Conservation (phyloP, 2,797 vertebrate genomes). For the Harpagifer antarcticus region DNA sequence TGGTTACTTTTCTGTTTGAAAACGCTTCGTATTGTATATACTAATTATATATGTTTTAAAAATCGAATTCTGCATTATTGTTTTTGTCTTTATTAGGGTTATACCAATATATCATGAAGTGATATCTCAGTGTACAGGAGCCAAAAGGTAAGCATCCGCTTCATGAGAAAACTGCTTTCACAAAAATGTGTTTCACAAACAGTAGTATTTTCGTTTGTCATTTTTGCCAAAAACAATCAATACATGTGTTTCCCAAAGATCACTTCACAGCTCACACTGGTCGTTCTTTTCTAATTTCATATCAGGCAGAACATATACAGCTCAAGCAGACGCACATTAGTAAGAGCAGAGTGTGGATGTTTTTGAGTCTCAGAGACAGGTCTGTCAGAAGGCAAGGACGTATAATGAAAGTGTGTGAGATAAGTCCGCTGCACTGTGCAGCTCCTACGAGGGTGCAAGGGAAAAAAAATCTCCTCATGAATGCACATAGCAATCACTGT, state of each 20-base stretch:
- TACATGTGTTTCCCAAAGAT: background rate
- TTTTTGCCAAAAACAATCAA: background rate
- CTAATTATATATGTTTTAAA: background rate
- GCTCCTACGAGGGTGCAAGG: constrained; percentile 37
- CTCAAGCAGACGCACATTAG: background rate
- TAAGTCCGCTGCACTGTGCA: constrained; percentile 48
- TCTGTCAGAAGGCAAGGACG: constrained; percentile 18
- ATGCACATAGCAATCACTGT: constrained; percentile 74
- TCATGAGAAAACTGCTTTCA: background rate
- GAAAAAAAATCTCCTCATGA: constrained; percentile 59
- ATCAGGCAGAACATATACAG: background rate
- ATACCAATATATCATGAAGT: background rate
- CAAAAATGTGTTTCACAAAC: background rate
- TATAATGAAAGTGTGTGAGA: constrained; percentile 50
- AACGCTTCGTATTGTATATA: background rate
- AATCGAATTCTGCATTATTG: too few relatives aligned
- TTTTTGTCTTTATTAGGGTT: background rate
- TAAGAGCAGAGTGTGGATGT: background rate
- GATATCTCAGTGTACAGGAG: background rate
- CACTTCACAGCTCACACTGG: background rate
- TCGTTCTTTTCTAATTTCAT: background rate
- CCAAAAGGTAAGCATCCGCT: background rate
- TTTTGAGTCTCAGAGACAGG: constrained; percentile 4
- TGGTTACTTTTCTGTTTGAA: background rate
- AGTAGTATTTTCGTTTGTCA: background rate